Percentiles rank a stretch among this genome's conserved stretches.
These are phyloP conservation scores for Sparidentex hasta DNA, from an alignment of 2,797 vertebrate genomes.

Conservation along the genomic window DNA sequence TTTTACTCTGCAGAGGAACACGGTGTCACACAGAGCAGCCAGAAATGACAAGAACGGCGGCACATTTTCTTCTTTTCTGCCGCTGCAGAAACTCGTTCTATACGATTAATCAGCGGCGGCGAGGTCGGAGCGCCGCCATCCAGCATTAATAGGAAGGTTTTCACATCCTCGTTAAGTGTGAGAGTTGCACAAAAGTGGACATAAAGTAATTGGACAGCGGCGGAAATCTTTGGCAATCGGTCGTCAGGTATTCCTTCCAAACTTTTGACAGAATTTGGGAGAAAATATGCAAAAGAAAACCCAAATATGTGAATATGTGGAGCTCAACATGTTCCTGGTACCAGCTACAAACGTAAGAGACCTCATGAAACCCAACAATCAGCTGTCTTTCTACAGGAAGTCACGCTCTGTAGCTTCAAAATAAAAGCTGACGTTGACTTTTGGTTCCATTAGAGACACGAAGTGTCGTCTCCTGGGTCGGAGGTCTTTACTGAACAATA, in stretches of 20 bases:
- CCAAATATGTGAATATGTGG: too few species aligned
- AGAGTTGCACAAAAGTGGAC: background rate
- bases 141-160: background rate
- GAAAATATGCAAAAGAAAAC: background rate
- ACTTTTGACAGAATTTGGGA: too few species aligned
- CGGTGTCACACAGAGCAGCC: background rate
- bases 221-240: background rate
- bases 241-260: background rate
- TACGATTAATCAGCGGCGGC: background rate
- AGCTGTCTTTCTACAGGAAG: too few species aligned
- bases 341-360: too few species aligned
- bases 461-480: too few species aligned
- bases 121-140: background rate
- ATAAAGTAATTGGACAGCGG: background rate
- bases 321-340: too few species aligned
- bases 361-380: too few species aligned
- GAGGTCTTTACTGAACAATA: too few species aligned
- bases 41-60: background rate
- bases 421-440: too few species aligned
- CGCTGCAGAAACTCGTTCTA: background rate
- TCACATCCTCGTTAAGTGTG: background rate
- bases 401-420: too few species aligned
- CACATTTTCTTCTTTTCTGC: background rate
- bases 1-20: background rate
- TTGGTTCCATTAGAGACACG: too few species aligned